Conservation (phyloP, 2,797 vertebrate genomes). For the Mastacembelus armatus region DNA sequence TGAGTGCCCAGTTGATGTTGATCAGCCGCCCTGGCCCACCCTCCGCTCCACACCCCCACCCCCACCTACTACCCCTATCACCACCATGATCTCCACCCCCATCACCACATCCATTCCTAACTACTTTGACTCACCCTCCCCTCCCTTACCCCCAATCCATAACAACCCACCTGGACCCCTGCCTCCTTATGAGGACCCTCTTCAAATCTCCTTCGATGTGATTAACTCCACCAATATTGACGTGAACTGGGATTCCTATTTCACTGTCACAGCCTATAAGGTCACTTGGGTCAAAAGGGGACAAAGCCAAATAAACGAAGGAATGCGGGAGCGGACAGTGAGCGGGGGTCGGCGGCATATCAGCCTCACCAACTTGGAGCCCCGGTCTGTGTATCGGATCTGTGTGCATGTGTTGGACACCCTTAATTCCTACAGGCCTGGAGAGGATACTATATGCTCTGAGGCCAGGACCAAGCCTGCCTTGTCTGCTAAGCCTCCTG, state of each 20-base stretch:
- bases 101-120: slow-evolving; percentile 72
- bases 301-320: slow-evolving; percentile 92
- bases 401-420: slow-evolving; percentile 95
- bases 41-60: slow-evolving; percentile 83
- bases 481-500: slow-evolving; percentile 86
- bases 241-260: slow-evolving; percentile 93
- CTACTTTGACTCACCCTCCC: slow-evolving; percentile 72
- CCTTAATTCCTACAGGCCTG: slow-evolving; percentile 90
- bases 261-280: slow-evolving; percentile 93
- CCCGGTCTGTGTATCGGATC: slow-evolving; percentile 94
- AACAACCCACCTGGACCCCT: slow-evolving; percentile 75
- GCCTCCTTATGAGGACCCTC: slow-evolving; percentile 87
- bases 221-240: slow-evolving; percentile 93
- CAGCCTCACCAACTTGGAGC: slow-evolving; percentile 89
- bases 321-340: slow-evolving; percentile 92
- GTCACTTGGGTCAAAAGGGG: slow-evolving; percentile 97
- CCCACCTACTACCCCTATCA: slow-evolving; percentile 67
- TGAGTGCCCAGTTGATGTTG: slow-evolving; percentile 88
- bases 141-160: slow-evolving; percentile 74
- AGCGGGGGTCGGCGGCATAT: slow-evolving; percentile 88
- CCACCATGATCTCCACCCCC: slow-evolving; percentile 66
- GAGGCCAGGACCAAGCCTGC: slow-evolving; percentile 91
- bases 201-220: slow-evolving; percentile 91
- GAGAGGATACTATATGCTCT: slow-evolving; percentile 93
- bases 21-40: slow-evolving; percentile 82